Evolutionary conservation across 2,888 invertebrate species (phyloP), one percentile per base, ranked within the genome.

Genomic region (Enchytraeus crypticus): DNA sequence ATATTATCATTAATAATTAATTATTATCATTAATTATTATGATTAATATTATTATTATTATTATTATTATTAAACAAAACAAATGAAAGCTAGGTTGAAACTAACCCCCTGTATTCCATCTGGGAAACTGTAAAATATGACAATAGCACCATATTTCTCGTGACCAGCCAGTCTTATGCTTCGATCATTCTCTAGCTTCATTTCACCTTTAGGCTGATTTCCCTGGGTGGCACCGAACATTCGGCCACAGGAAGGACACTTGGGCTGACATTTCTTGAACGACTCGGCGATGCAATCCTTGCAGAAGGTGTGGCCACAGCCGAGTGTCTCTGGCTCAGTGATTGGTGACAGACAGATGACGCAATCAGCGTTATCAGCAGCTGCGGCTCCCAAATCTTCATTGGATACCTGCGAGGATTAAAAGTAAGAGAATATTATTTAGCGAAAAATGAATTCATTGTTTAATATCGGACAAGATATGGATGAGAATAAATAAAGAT

Each of bases 121-220:
- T 8, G 66, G 66, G 53, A 74, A 67, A 2, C 86, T 26, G 53
- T 72, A 72, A 5, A 57, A 53, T 14, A 72, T 70, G 23, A 63
- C 46, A 45, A 71, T 71, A 0, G 62, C 62, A 14, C 58, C 57
- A 33, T 34, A 59, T 14, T 53, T 56, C 32, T 59, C 53, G 47
- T 57, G 64, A 3, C 70, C 70, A n/a, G 68, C 67, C 23, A 72
- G 33, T 5, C 38, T 38, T 1, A 33, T 21, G 2, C n/a, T 5
- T 8, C 46, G 26, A 23, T 60, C 38, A 1, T 51, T 33, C 3
- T 33, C 21, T 2, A 57, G 46, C 14, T 45, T 43, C 70, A 74
- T 74, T 11, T 8, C 63, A 0, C 74, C 74, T 5, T 64, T 61
- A 2, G 75, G 75, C 64, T 74, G 74, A 57, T 71, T 69, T 18